Conservation (phyloP, 2,888 invertebrate species). For the Scaptomyza caliginosa region DNA sequence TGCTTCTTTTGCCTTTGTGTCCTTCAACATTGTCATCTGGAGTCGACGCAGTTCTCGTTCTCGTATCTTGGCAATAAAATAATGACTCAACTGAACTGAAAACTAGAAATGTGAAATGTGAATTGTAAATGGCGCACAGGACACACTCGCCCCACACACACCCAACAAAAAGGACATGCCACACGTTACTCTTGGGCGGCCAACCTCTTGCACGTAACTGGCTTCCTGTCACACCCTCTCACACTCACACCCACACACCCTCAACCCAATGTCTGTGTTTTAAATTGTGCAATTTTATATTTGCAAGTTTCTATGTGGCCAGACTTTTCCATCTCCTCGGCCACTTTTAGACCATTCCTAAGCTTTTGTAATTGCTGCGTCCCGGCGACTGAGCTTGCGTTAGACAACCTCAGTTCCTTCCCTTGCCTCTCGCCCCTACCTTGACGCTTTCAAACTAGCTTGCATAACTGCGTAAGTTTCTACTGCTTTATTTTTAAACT, state of each 20-base stretch:
- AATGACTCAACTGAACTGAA: conserved; percentile 81
- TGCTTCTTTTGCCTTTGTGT: conserved; percentile 36
- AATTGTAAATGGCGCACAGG: conserved; percentile 73
- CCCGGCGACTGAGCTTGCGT: conserved; percentile 51
- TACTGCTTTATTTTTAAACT: conserved; percentile 49
- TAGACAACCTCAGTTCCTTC: not conserved
- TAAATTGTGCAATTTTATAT: conserved; percentile 80
- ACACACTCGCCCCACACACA: conserved; percentile 37
- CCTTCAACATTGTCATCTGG: conserved; percentile 62
- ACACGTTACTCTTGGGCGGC: conserved; percentile 36
- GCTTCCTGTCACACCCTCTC: conserved; percentile 25
- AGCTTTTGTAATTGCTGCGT: conserved; percentile 71
- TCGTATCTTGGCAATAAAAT: conserved; percentile 79
- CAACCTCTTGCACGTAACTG: conserved; percentile 63
- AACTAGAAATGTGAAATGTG: conserved; percentile 80
- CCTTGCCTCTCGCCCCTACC: not conserved
- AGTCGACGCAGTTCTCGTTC: conserved; percentile 61
- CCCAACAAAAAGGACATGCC: conserved; percentile 7
- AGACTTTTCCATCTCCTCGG: conserved; percentile 28
- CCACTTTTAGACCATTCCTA: conserved; percentile 9
- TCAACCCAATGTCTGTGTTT: conserved; percentile 53
- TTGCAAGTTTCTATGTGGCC: conserved; percentile 68
- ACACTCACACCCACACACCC: no score
- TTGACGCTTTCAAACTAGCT: not conserved
- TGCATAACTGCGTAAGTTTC: conserved; percentile 50